Conservation (phyloP, 2,888 invertebrate species). For the Amblyjoppa proteus region DNA sequence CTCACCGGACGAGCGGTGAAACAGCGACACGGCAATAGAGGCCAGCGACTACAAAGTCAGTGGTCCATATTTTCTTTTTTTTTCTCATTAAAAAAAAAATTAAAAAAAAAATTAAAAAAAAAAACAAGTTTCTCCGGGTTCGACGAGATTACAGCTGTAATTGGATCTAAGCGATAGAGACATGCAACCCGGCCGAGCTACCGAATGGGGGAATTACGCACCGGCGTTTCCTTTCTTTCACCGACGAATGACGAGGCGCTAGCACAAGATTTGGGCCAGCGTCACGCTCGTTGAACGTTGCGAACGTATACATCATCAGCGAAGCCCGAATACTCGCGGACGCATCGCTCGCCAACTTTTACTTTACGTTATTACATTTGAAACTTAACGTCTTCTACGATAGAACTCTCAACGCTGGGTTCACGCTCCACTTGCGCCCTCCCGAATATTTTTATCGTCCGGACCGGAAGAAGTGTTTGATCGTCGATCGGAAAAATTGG, state of each 20-base stretch:
- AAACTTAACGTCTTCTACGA: neutral
- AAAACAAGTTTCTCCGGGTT: conserved; percentile 57
- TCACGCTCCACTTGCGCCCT: conserved; percentile 28
- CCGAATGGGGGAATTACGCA: neutral
- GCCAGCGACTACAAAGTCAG: conserved; percentile 49
- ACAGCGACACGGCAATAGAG: neutral
- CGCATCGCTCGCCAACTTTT: conserved; percentile 46
- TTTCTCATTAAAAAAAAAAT: conserved; percentile 46
- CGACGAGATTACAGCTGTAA: conserved; percentile 48
- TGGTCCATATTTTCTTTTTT: conserved; percentile 55
- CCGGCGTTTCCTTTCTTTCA: conserved; percentile 27
- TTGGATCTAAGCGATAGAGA: conserved; percentile 39
- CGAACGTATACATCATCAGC: conserved; percentile 35
- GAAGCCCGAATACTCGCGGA: conserved; percentile 38
- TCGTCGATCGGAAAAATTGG: neutral
- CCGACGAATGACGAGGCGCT: conserved; percentile 26
- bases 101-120: conserved; percentile 12
- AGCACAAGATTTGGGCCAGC: conserved; percentile 63
- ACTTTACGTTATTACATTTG: conserved; percentile 25
- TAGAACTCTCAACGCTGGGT: neutral
- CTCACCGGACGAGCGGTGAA: neutral
- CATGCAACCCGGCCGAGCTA: neutral
- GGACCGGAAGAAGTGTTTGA: neutral
- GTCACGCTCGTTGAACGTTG: conserved; percentile 59
- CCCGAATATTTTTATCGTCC: neutral